Percentiles rank a stretch among this genome's conserved stretches.
These are phyloP conservation scores for Muscidifurax raptorellus DNA, from an alignment of 1,140 invertebrate genomes.

Conservation along the genomic window DNA sequence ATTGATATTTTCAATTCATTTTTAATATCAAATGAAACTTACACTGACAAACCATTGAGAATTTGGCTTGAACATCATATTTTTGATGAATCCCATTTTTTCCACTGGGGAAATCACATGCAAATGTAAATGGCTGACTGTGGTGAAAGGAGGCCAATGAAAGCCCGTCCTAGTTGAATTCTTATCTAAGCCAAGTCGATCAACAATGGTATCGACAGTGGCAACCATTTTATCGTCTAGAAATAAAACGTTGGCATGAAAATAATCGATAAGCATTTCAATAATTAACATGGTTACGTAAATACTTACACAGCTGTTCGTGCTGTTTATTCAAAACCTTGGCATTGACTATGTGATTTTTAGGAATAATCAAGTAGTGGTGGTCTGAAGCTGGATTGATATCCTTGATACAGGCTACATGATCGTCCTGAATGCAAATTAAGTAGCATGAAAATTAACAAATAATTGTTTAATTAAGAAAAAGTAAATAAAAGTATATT, in stretches of 20 bases:
- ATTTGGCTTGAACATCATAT: slow-evolving; percentile 83
- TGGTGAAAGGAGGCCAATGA: slow-evolving; percentile 93
- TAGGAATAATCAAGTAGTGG: slow-evolving; percentile 89
- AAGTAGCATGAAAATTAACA: slow-evolving; percentile 57
- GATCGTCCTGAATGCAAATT: slow-evolving; percentile 81
- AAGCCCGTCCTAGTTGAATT: slow-evolving; percentile 85
- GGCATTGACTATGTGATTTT: slow-evolving; percentile 84
- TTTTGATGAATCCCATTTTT: slow-evolving; percentile 83
- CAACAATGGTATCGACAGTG: slow-evolving; percentile 76
- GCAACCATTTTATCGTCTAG: slow-evolving; percentile 80
- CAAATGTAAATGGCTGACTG: slow-evolving; percentile 89
- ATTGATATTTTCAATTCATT: slow-evolving; percentile 4
- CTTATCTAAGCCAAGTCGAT: slow-evolving; percentile 75
- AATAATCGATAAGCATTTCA: slow-evolving; percentile 26
- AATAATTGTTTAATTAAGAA: background rate
- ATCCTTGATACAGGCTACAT: slow-evolving; percentile 87
- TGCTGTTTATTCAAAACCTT: slow-evolving; percentile 81
- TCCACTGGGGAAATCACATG: slow-evolving; percentile 89
- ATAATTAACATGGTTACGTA: background rate
- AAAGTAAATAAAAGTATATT: background rate
- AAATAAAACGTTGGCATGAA: slow-evolving; percentile 63
- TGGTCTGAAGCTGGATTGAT: slow-evolving; percentile 88
- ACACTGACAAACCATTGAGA: slow-evolving; percentile 92
- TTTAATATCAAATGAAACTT: slow-evolving; percentile 63
- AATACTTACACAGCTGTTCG: slow-evolving; percentile 80